Base-by-base conservation (phyloP, 2,113 vertebrate genomes). In the Montifringilla adamsi region DNA sequence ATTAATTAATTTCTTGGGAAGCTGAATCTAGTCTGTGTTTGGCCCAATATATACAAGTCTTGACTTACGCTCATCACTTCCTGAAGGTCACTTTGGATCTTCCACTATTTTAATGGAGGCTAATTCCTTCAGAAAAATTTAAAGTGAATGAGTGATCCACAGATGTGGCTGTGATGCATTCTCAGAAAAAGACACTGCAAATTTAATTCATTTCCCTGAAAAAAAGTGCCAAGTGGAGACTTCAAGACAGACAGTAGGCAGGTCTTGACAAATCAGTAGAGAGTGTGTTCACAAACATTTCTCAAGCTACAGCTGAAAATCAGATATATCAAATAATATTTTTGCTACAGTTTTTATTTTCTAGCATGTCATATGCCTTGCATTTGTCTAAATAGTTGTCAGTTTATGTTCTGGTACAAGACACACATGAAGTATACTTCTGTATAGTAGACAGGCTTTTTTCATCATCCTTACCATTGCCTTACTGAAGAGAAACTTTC, bases 1-100 rank as follows among this genome's bases (percentile, higher is more conserved):
- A 72, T 64, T 15, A 1, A 2, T 47, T 46, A 0, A 1, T 55
- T 73, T 73, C 10, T 69, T 19, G 1, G 28, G 13, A 73, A 14
- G 8, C 3, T 68, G 15, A 15, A 20, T 39, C 22, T 59, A 33
- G 14, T 15, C 31, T 35, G 2, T 52, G 3, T 67, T 92, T 68
- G 33, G 2, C 7, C 12, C 22, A 68, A 27, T 4, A 53, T 11
- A 4, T 26, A 13, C 10, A 70, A 84, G 11, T 5, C 5, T 58
- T 63, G 10, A 44, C 7, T 33, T 55, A 46, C 33, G 35, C 24
- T 27, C 3, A 30, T 63, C 8, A 2, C 1, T 6, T 41, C 11
- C 26, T 73, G 30, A 47, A 77, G 6, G 13, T 41, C 43, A 53
- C 5, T 50, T 91, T 21, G 14, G 9, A 46, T 49, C 6, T 35